phyloP scores from a whole-genome alignment of 2,113 vertebrate species.

The Aphelocoma coerulescens region DNA sequence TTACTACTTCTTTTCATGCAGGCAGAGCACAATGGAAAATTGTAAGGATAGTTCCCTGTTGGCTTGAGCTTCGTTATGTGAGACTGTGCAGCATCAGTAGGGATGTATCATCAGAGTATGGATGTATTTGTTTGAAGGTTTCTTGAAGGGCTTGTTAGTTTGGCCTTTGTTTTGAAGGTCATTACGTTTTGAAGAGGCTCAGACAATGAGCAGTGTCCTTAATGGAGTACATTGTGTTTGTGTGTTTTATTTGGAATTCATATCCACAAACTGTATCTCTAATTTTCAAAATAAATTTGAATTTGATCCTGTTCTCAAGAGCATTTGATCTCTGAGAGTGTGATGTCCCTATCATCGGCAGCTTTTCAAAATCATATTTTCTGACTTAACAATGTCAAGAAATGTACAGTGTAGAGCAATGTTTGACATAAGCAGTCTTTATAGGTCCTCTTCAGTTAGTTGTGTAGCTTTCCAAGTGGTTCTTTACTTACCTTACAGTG shows the following conservation, averaged over 20 bases:
- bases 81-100: not conserved
- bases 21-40: not conserved
- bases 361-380: not conserved
- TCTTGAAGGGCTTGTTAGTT: constrained; percentile 8
- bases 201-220: not conserved
- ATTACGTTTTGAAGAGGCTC: not conserved
- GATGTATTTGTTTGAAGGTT: not conserved
- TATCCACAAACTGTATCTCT: not conserved
- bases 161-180: not conserved
- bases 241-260: not conserved
- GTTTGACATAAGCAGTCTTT: not conserved
- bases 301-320: not conserved
- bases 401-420: not conserved
- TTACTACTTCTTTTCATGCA: not conserved
- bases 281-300: not conserved
- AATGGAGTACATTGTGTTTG: not conserved
- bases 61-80: not conserved
- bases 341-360: not conserved
- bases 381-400: not conserved
- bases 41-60: not conserved
- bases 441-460: not conserved
- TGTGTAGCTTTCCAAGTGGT: not conserved
- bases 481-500: not conserved
- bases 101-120: not conserved
- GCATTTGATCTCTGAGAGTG: not conserved